phyloP scores from a whole-genome alignment of 1,140 invertebrate genomes.

The Fopius arisanus region DNA sequence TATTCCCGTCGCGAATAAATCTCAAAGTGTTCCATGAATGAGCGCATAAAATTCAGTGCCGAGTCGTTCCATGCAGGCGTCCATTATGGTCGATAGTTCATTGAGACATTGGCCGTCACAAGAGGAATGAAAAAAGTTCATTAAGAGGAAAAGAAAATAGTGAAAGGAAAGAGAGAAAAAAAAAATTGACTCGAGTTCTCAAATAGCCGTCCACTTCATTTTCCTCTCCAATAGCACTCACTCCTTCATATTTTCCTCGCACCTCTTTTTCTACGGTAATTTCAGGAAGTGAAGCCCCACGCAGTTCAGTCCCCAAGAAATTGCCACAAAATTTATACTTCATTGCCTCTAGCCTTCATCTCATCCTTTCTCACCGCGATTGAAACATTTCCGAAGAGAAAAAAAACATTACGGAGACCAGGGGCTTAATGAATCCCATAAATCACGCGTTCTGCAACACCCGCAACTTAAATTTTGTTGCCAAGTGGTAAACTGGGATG shows the following conservation, averaged over 20 bases:
- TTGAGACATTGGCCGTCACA: neutral
- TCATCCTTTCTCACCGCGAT: neutral
- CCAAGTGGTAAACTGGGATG: too few relatives aligned
- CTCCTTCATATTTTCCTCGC: too few relatives aligned
- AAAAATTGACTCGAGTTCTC: neutral
- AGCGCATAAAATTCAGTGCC: neutral
- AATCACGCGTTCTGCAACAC: neutral
- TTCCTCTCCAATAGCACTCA: too few relatives aligned
- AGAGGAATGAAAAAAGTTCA: neutral
- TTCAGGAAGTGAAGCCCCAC: neutral
- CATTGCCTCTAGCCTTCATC: neutral
- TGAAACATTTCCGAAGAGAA: neutral
- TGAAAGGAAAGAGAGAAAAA: neutral
- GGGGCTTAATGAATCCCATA: constrained; percentile 20
- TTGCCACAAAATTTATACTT: neutral
- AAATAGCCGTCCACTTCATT: too few relatives aligned
- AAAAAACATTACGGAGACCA: neutral
- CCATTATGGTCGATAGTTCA: neutral
- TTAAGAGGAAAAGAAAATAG: neutral
- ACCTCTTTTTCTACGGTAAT: neutral
- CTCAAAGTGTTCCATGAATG: neutral
- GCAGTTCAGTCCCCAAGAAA: neutral
- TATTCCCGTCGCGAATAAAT: neutral
- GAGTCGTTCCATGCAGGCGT: neutral
- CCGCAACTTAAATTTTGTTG: neutral